phyloP scores from a whole-genome alignment of 2,888 invertebrate genomes.

The Chrysodeixis includens region DNA sequence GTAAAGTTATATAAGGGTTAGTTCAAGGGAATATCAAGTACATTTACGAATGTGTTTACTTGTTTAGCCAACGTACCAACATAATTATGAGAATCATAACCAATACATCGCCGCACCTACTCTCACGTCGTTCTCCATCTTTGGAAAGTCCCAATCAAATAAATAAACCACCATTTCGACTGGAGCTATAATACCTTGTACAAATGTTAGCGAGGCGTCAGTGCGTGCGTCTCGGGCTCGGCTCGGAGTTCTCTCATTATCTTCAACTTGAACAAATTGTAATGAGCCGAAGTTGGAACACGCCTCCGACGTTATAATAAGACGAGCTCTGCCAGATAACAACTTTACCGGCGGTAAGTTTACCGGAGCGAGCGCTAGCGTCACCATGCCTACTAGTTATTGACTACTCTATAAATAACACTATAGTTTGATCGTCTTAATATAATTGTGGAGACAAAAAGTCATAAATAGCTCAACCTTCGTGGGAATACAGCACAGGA shows the following conservation, averaged over 20 bases:
- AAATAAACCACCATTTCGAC: neutral
- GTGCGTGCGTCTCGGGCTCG: conserved; percentile 3
- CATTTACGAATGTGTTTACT: neutral
- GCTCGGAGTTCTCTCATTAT: conserved; percentile 37
- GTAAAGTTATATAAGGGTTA: no score
- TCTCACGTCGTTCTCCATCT: neutral
- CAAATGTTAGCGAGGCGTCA: neutral
- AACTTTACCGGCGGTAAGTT: neutral
- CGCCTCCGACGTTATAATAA: conserved; percentile 17
- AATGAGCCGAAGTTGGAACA: conserved; percentile 23
- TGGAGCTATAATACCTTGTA: neutral
- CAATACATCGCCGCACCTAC: no score
- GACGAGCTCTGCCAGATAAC: conserved; percentile 1
- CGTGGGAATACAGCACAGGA: no score
- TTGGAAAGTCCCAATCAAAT: neutral
- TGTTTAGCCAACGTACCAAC: neutral
- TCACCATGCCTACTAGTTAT: neutral
- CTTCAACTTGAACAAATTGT: conserved; percentile 19
- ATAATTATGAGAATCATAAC: no score
- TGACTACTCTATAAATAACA: neutral
- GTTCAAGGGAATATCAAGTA: no score
- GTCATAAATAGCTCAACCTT: no score
- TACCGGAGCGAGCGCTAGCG: neutral
- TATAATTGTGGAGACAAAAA: neutral
- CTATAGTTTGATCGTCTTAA: neutral